Evolutionary conservation across 2,797 vertebrate species (phyloP).

Genomic region (Pangasius macronema): DNA sequence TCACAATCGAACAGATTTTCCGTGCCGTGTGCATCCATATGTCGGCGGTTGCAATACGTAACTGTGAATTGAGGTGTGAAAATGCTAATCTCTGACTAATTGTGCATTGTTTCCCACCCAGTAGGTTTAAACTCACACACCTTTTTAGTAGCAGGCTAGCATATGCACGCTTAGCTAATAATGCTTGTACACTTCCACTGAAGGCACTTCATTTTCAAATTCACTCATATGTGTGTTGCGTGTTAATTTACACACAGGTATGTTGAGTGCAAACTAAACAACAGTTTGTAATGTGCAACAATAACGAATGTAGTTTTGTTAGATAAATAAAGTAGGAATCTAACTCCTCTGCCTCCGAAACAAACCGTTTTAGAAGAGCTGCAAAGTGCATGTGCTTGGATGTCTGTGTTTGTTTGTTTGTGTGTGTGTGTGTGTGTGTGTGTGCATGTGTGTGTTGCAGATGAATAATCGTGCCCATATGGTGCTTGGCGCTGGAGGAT

Average conservation of each 20-base stretch:
- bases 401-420: slow-evolving; percentile 20
- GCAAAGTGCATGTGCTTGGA: slow-evolving; percentile 2
- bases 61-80: slow-evolving; percentile 39
- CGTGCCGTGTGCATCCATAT: slow-evolving; percentile 31
- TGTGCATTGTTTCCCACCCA: slow-evolving; percentile 31
- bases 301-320: background rate
- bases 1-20: slow-evolving; percentile 44
- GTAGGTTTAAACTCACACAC: slow-evolving; percentile 28
- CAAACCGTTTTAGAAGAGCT: background rate
- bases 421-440: background rate
- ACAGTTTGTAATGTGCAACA: background rate
- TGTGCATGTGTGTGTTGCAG: background rate
- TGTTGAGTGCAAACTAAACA: background rate
- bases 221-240: background rate
- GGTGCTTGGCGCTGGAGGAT: slow-evolving; percentile 58
- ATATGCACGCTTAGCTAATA: background rate
- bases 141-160: slow-evolving; percentile 12
- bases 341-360: background rate
- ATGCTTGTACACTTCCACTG: background rate
- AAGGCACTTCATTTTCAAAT: background rate
- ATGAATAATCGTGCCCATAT: slow-evolving; percentile 29
- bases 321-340: background rate
- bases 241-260: background rate
- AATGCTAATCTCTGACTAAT: slow-evolving; percentile 35
- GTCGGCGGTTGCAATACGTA: background rate